Evolutionary conservation across 1,140 invertebrate species (phyloP).

Genomic region (Pomacea maculata): DNA sequence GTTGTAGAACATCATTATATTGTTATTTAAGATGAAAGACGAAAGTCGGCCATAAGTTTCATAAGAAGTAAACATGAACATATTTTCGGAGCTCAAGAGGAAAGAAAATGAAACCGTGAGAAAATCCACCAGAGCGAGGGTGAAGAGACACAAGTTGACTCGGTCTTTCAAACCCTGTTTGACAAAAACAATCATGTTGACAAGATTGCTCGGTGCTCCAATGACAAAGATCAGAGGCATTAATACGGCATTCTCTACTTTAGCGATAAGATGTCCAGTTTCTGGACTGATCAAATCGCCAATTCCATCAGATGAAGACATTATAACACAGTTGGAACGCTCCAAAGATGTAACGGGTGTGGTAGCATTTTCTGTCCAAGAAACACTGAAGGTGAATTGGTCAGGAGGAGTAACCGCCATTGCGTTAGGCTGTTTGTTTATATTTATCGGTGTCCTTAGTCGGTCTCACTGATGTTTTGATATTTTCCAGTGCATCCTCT

Average conservation of each 20-base stretch:
- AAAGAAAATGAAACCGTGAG: not conserved
- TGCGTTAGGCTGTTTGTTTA: too few species aligned
- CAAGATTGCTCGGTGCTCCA: not conserved
- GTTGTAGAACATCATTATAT: not conserved
- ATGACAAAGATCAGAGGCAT: not conserved
- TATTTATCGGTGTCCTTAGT: too few species aligned
- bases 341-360: too few species aligned
- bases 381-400: too few species aligned
- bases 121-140: not conserved
- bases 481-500: too few species aligned
- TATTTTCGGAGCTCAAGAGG: not conserved
- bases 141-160: slow-evolving; percentile 16
- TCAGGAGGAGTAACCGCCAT: too few species aligned
- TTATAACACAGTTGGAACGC: too few species aligned
- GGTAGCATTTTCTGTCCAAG: too few species aligned
- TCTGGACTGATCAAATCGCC: not conserved
- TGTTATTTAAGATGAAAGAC: not conserved
- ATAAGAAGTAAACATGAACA: not conserved
- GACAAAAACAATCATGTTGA: slow-evolving; percentile 14
- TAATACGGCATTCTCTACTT: not conserved
- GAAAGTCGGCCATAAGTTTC: not conserved
- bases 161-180: slow-evolving; percentile 9
- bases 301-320: too few species aligned
- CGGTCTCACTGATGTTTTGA: too few species aligned
- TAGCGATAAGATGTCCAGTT: not conserved